These are phyloP conservation scores for Chiropotes sagulatus DNA, from an alignment of 2,797 vertebrate species.

Conservation along the genomic window DNA sequence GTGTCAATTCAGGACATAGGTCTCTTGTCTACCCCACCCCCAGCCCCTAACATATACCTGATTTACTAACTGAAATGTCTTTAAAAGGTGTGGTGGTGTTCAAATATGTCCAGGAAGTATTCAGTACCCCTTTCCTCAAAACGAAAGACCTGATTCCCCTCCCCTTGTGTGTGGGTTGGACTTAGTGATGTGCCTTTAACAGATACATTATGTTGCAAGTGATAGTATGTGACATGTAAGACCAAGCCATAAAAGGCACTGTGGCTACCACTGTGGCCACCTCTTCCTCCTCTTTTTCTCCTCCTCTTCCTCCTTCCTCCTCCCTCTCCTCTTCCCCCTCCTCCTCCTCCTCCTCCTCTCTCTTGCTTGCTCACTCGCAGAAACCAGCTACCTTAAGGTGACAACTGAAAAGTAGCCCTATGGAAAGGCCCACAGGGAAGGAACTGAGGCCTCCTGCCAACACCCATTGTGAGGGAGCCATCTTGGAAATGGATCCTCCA, in stretches of 20 bases:
- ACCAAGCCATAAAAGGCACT: neutral
- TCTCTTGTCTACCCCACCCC: neutral
- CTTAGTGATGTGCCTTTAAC: neutral
- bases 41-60: neutral
- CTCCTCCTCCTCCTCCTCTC: neutral
- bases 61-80: neutral
- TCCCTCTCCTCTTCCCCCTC: neutral
- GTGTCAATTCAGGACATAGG: neutral
- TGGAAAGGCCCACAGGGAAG: neutral
- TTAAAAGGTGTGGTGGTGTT: neutral
- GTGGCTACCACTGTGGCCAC: neutral
- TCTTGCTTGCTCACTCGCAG: neutral
- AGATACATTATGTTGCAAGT: neutral
- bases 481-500: neutral
- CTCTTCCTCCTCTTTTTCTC: neutral
- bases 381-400: neutral
- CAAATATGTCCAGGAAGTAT: neutral
- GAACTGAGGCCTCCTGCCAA: neutral
- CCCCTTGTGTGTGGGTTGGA: neutral
- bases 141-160: neutral
- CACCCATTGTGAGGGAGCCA: neutral
- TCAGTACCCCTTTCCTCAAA: neutral
- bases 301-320: too few relatives aligned
- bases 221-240: neutral
- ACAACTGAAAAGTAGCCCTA: neutral